A percentile compares a stretch with the other conserved stretches of the same genome.
phyloP scores from a whole-genome alignment of 1,140 invertebrate species.

The Rhopalosiphum padi region DNA sequence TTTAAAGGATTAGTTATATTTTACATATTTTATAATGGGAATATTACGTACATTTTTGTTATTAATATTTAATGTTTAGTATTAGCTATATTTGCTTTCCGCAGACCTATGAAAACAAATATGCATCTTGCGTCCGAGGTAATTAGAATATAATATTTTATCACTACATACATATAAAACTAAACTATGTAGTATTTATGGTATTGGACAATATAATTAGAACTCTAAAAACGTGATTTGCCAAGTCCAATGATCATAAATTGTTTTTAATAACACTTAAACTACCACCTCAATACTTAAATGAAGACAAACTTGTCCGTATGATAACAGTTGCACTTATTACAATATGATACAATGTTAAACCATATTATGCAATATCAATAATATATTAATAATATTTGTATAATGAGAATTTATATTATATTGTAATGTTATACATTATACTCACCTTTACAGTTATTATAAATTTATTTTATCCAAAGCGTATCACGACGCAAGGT shows the following conservation, averaged over 20 bases:
- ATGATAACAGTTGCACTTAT: too few species aligned
- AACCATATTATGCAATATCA: neutral
- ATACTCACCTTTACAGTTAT: neutral
- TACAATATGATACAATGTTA: neutral
- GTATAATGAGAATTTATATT: neutral
- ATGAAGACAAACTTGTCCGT: neutral
- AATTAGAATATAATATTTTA: neutral
- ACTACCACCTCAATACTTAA: neutral
- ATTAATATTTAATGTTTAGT: neutral
- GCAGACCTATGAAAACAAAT: neutral
- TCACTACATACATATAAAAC: neutral
- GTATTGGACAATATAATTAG: neutral
- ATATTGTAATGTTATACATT: neutral
- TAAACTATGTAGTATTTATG: neutral
- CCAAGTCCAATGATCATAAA: neutral
- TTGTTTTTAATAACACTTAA: neutral
- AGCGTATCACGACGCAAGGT: neutral
- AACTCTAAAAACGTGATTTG: neutral
- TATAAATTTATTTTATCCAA: neutral
- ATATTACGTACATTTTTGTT: neutral
- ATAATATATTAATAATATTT: neutral
- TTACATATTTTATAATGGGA: neutral
- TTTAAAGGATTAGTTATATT: neutral
- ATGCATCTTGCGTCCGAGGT: neutral
- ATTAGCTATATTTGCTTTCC: fast-evolving